Percentiles rank a stretch among this genome's conserved stretches.
These are phyloP conservation scores for Ooceraea biroi DNA, from an alignment of 1,140 invertebrate genomes.

Conservation along the genomic window DNA sequence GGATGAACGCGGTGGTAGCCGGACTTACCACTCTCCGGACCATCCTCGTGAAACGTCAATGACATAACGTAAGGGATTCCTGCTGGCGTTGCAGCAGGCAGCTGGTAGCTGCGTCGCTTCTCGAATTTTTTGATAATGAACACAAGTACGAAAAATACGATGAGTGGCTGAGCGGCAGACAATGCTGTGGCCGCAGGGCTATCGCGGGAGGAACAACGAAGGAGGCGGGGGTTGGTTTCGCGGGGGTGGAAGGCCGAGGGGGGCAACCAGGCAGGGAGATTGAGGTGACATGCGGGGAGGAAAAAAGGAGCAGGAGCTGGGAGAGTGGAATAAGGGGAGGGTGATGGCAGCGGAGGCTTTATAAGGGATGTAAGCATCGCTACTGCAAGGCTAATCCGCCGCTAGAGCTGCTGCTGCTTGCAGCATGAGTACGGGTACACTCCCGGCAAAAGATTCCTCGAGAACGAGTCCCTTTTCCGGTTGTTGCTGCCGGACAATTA, in stretches of 20 bases:
- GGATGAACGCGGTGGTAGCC: constrained; percentile 35
- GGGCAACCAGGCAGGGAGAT: constrained; percentile 19
- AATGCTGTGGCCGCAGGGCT: constrained; percentile 85
- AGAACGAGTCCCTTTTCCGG: constrained; percentile 67
- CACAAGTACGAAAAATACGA: constrained; percentile 84
- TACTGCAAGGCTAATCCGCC: constrained; percentile 85
- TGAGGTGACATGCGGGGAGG: constrained; percentile 66
- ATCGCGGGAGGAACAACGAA: constrained; percentile 82
- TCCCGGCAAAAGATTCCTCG: constrained; percentile 80
- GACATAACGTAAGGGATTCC: constrained; percentile 70
- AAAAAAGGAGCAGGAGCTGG: constrained; percentile 69
- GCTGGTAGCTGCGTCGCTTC: constrained; percentile 68
- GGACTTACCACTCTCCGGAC: constrained; percentile 58
- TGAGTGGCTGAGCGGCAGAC: constrained; percentile 83
- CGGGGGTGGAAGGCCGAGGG: constrained; percentile 60
- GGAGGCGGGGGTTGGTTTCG: constrained; percentile 73
- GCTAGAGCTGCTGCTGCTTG: constrained; percentile 84
- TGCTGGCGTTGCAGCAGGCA: constrained; percentile 73
- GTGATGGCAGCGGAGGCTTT: constrained; percentile 77
- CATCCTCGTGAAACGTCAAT: constrained; percentile 73
- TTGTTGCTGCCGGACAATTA: constrained; percentile 63
- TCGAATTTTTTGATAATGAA: constrained; percentile 85
- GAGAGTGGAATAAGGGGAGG: constrained; percentile 64
- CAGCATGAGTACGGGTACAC: constrained; percentile 81
- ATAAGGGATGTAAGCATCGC: constrained; percentile 85